These are phyloP conservation scores for Horisme vitalbata DNA, from an alignment of 2,888 invertebrate genomes.

Conservation along the genomic window DNA sequence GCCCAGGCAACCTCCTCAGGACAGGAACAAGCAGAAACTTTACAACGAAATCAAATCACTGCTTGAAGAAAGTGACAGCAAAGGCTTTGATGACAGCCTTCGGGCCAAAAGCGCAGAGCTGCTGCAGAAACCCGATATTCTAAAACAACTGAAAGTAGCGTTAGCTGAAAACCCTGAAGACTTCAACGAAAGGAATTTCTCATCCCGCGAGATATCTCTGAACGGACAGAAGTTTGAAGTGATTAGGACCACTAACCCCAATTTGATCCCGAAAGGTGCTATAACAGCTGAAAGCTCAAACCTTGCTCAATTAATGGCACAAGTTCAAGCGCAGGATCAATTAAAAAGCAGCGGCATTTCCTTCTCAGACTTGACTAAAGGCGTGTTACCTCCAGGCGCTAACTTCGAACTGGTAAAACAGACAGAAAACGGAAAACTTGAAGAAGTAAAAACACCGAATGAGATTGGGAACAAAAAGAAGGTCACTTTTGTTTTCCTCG, in stretches of 20 bases:
- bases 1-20: constrained; percentile 70
- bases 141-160: constrained; percentile 89
- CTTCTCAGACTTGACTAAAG: constrained; percentile 90
- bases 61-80: constrained; percentile 82
- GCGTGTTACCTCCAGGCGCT: constrained; percentile 89
- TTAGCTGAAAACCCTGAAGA: constrained; percentile 87
- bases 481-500: constrained; percentile 92
- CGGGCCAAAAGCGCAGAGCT: constrained; percentile 81
- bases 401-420: constrained; percentile 92
- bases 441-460: constrained; percentile 85
- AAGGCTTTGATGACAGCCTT: constrained; percentile 77
- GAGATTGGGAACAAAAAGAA: constrained; percentile 87
- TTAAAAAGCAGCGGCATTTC: constrained; percentile 85
- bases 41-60: constrained; percentile 82
- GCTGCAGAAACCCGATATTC: constrained; percentile 86
- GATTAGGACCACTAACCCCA: constrained; percentile 87
- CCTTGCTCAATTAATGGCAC: constrained; percentile 64
- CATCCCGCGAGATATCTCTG: constrained; percentile 88
- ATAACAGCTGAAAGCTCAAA: constrained; percentile 75
- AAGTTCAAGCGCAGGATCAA: constrained; percentile 60
- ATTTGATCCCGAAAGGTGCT: constrained; percentile 83
- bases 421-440: constrained; percentile 87
- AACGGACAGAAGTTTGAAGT: constrained; percentile 91
- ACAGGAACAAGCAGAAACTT: constrained; percentile 81
- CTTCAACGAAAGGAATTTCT: constrained; percentile 85